Evolutionary conservation across 53 echinoderm and acorn worm genomes (phyloP), one percentile per base, ranked within the genome.

Genomic region (Hippasteria phrygiana): DNA sequence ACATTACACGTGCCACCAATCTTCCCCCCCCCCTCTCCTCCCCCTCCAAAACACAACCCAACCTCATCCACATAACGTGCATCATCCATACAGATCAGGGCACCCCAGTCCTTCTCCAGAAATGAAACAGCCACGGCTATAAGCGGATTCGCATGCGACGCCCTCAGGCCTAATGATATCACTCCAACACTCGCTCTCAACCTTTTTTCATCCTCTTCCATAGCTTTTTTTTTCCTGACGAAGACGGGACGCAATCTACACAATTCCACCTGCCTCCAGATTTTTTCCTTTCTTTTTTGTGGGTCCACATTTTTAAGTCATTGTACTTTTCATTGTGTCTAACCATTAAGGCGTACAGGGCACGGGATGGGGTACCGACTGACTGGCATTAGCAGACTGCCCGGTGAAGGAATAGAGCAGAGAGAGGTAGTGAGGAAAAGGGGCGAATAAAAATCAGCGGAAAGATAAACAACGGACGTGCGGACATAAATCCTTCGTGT

Each of bases 381-480:
- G 73, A 42, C 73, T 42, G 73, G 42, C 73, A 73, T n/a, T n/a
- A n/a, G n/a, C 73, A 73, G 41, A 26, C 59, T 59, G 31, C 43
- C 5, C 75, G 1, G 32, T 48, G 43, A n/a, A 14, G 43, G 74
- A 10, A 18, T 22, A 20, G 74, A 46, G 32, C 11, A 71, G 51
- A 69, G 50, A 67, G 17, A 26, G 0, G 11, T 4, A n/a, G 56
- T 4, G 38, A 37, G 22, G 38, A 9, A 22, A 14, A 65, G 67
- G 37, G 36, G 45, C 24, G 71, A 50, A 54, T 24, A 36, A 43
- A 82, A 82, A 82, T 82, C 82, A 45, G 82, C 43, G 28, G 82
- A 82, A 82, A 82, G 66, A 63, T 82, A 82, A 82, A 82, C 82
- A 82, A 82, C 82, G 82, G 82, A 82, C 66, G 82, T 65, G 65